Evolutionary conservation across 1,140 invertebrate species (phyloP), one percentile per base, ranked within the genome.

Genomic region (Orchesella cincta): DNA sequence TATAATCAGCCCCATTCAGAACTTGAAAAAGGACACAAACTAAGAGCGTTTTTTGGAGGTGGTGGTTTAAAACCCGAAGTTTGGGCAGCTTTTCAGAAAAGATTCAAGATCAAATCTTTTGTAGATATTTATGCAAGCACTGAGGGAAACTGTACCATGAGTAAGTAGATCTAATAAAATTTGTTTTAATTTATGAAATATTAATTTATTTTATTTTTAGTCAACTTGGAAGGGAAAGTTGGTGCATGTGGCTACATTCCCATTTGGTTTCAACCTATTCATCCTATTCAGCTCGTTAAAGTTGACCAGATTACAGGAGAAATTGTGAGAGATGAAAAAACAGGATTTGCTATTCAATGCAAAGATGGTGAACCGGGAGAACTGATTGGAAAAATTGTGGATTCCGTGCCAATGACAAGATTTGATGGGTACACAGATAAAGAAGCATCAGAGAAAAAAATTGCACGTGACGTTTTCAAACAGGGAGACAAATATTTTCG

Each of bases 61-160:
- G 99, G 99, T 86, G 98, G 98, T 3, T 86, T 99, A 26, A 89
- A 96, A 78, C 93, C 94, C 57, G 93, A 98, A 87, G 98, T 99
- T 78, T 99, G 98, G 98, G 87, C 87, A 14, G 91, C 96, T 81
- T 99, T 99, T 85, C 89, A 94, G 0, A 89, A 93, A n/a, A 89
- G 97, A 54, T 99, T 98, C 84, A 91, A 91, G 52, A 93, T 98
- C 72, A 87, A 89, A 20, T 86, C 90, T 74, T 93, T 98, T 57
- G 91, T 90, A 1, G 97, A 99, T 86, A 96, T 98, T 86, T 99
- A 99, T 85, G 97, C 96, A 8, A 95, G 96, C 8, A 98, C 97
- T 0, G 97, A 99, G 88, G 96, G 97, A 80, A 98, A 98, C 84
- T 94, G 94, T 57, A 97, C 95, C 85, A 94, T 95, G 57, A 89